These are phyloP conservation scores for Teleopsis dalmanni DNA, from an alignment of 1,140 invertebrate species.

Conservation along the genomic window DNA sequence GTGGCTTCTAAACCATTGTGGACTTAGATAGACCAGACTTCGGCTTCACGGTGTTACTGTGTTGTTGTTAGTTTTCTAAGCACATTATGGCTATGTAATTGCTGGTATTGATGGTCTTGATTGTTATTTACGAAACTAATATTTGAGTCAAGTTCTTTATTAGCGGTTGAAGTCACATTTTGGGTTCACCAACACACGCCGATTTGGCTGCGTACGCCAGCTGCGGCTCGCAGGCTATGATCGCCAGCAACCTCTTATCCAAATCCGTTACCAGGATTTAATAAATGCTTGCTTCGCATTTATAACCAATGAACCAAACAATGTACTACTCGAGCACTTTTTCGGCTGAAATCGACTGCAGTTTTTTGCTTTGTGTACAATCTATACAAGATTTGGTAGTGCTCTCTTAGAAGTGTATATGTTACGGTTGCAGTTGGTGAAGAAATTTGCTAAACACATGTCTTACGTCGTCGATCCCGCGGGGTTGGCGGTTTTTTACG, in stretches of 20 bases:
- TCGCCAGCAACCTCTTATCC: neutral
- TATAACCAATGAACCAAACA: neutral
- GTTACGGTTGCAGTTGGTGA: too few species aligned
- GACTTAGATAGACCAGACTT: neutral
- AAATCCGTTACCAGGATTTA: neutral
- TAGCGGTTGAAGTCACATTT: neutral
- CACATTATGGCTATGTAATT: too few species aligned
- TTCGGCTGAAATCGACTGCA: neutral
- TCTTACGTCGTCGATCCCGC: too few species aligned
- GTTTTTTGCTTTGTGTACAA: neutral
- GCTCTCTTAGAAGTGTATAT: too few species aligned
- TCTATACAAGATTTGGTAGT: neutral
- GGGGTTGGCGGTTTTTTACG: too few species aligned
- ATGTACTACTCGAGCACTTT: neutral
- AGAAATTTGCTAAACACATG: too few species aligned
- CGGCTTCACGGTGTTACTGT: neutral
- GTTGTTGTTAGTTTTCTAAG: neutral
- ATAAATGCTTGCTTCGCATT: neutral
- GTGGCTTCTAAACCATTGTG: neutral
- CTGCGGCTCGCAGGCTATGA: neutral
- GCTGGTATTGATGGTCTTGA: neutral
- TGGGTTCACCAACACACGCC: neutral
- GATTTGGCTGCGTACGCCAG: conserved; percentile 4
- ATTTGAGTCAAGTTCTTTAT: too few species aligned
- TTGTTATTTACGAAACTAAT: neutral